Base-by-base conservation (phyloP, 2,888 invertebrate species). In the Seira sanloemensis region DNA sequence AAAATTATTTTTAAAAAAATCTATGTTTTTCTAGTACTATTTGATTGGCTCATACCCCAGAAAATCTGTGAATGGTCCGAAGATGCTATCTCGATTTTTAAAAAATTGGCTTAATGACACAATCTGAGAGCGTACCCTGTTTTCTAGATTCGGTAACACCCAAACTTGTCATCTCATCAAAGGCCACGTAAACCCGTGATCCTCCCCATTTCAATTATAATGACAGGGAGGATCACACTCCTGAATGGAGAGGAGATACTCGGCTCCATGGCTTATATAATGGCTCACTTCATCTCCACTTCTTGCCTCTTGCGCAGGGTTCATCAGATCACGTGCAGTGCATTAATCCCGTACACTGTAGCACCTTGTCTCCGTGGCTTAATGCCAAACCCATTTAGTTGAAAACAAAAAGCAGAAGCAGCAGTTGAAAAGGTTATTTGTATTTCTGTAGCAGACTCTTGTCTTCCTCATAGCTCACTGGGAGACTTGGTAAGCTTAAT, bases 401-500 rank as follows among this genome's bases (percentile, higher is more conserved):
- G 12, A 37, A 9, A 25, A 62, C 23, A 25, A 73, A 50, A 50
- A 24, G 24, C 66, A 67, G 82, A n/a, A 77, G 77, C 27, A 71
- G 54, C 68, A 68, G 71, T 58, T 82, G 71, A 37, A 75, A 67
- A 50, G 37, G 50, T 71, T 62, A 62, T 75, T 68, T 71, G 62
- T 81, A 76, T 65, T 81, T 68, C 65, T 65, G 37, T 37, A 77
- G 76, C 25, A 75, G 71, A 71, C 67, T 71, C 75, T 81, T 69
- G n/a, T n/a, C n/a, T n/a, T 66, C 12, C 18, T 65, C 66, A 18
- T 54, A 23, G 67, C 81, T 1, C 82, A 82, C 82, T 82, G 58
- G 82, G 82, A 77, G 82, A 77, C 82, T 82, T 82, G 76, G 5
- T 37, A 76, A 82, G 76, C 77, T 82, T 77, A 82, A 82, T 77